Base-by-base conservation (phyloP, 1,140 invertebrate genomes). In the Drosophila nigromelanica region DNA sequence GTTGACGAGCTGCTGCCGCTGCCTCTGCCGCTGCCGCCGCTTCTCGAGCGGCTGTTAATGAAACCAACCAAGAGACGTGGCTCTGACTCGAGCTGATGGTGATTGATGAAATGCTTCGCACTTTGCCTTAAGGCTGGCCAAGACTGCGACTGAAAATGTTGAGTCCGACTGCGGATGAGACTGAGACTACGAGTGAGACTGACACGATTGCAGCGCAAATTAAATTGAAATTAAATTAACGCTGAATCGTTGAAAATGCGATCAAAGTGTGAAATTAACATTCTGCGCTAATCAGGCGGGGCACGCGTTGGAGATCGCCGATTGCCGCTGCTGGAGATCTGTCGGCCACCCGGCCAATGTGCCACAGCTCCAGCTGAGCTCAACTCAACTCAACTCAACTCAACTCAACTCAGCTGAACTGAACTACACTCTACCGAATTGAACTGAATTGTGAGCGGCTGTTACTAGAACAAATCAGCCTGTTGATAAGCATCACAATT, bases 201-300 rank as follows among this genome's bases (percentile, higher is more conserved):
- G 55, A 42, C 12, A 27, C 40, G 62, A 45, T 56, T 66, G 55
- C 37, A 50, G 56, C 56, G 62, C 61, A 78, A 86, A 86, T 80
- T 86, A 85, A 85, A 85, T 85, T 86, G 81, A 85, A 85, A 85
- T 85, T 85, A 81, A 85, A 85, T 85, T 86, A 86, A 85, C 82
- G 81, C 78, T 63, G 70, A 62, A 73, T 75, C 64, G 58, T 58
- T 70, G 80, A 75, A 73, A 86, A 85, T 86, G 82, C 82, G 74
- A 87, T 87, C 74, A 85, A 81, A 85, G 81, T 85, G 81, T 85
- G 81, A 85, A 85, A 85, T 85, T 85, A 85, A 85, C 78, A 85
- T 85, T 86, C 85, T 75, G 62, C 81, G 82, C 81, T 85, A 85
- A 85, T 85, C 81, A 85, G 82, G 21, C 61, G 70, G 55, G 66